These are phyloP conservation scores for Phrynocephalus versicolor DNA, from an alignment of 2,113 vertebrate species.

Conservation along the genomic window DNA sequence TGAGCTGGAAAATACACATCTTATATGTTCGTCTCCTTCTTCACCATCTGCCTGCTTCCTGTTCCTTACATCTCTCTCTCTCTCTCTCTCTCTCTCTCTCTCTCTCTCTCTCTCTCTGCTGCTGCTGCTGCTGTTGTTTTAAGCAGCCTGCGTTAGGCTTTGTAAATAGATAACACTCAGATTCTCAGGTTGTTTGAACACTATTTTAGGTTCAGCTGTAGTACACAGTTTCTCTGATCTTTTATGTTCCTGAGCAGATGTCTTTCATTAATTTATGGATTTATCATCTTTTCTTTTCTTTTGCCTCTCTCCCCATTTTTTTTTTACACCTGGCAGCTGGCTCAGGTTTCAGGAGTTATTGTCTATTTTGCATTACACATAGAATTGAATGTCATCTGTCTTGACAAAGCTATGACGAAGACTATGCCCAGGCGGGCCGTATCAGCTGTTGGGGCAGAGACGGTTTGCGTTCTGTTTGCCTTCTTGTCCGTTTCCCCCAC, in stretches of 20 bases:
- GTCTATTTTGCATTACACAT: constrained; percentile 87
- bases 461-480: constrained; percentile 69
- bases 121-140: constrained; percentile 45
- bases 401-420: constrained; percentile 86
- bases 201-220: constrained; percentile 88
- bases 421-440: constrained; percentile 80
- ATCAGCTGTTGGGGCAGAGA: constrained; percentile 79
- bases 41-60: not conserved
- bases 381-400: constrained; percentile 89
- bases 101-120: constrained; percentile 58
- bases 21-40: accelerated
- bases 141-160: constrained; percentile 67
- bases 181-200: constrained; percentile 85
- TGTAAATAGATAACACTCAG: constrained; percentile 71
- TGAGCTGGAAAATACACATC: not conserved
- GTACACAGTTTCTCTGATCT: constrained; percentile 84
- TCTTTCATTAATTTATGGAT: constrained; percentile 99
- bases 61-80: constrained; percentile 38
- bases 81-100: constrained; percentile 63
- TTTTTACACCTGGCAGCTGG: constrained; percentile 95
- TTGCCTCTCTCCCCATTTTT: constrained; percentile 69
- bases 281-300: constrained; percentile 85
- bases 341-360: constrained; percentile 95
- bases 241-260: constrained; percentile 94
- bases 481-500: constrained; percentile 23